Evolutionary conservation across 2,888 invertebrate genomes (phyloP), one percentile per base, ranked within the genome.

Genomic region (Synanthedon formicaeformis): DNA sequence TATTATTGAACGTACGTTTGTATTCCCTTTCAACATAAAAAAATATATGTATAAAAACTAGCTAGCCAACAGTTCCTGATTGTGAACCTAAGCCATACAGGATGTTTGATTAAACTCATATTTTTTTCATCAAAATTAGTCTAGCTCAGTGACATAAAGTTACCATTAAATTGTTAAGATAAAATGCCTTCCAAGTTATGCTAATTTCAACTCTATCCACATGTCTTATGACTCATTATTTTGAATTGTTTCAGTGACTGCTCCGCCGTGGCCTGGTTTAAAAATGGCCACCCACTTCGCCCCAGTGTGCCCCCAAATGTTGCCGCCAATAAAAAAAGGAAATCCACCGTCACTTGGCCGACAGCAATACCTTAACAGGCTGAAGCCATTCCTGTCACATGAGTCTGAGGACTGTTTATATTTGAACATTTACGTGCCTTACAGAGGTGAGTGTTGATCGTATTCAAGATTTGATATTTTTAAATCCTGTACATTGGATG

Each of bases 371-470:
- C 88, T 97, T 65, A 89, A 90, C 63, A 90, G 92, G 58, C 86
- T 97, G 58, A 85, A 92, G 63, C 90, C 92, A 2, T 93, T 92
- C 80, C 77, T 94, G 52, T 81, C 79, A 59, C 89, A 91, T 54
- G 92, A 94, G 71, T 93, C 91, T 52, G 94, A 94, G 82, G 97
- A 98, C 75, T 98, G 98, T 69, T 87, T 98, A 53, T 96, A 95
- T 75, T 88, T 98, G 69, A 98, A 98, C 80, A 91, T 98, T 58
- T 98, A 96, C 78, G 93, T 95, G 40, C 97, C 98, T 1, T 92
- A 92, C 58, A 90, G 91, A 84, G 94, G 96, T 96, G 81, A 91
- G 92, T 64, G 4, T 13, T 45, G 13, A 5, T 23, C 23, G 23
- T 23, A 4, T 23, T 4, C 4, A 23, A 23, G 18, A 23, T 23